A percentile compares a stretch with the other conserved stretches of the same genome.
Evolutionary conservation across 2,113 vertebrate species (phyloP).

Genomic region (Bubo bubo): DNA sequence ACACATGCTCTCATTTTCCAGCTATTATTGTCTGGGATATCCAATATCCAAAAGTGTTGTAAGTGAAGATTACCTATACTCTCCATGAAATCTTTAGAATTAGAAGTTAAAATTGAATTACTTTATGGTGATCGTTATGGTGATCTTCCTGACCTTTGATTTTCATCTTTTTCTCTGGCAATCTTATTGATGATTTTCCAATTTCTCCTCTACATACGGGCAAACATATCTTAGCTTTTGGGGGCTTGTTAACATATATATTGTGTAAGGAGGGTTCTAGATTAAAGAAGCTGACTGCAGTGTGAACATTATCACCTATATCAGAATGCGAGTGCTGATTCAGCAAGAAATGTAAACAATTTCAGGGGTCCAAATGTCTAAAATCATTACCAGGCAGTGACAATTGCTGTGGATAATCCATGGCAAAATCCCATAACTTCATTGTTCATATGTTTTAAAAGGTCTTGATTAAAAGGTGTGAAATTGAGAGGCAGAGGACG

Average conservation of each 20-base stretch:
- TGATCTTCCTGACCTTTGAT: background rate
- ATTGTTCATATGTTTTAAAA: background rate
- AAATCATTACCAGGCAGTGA: background rate
- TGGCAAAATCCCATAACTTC: background rate
- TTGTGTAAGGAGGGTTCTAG: background rate
- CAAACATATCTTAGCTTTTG: background rate
- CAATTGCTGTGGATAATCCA: background rate
- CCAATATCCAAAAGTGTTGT: background rate
- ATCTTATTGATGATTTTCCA: background rate
- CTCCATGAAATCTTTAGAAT: background rate
- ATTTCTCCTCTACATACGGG: background rate
- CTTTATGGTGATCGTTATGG: background rate
- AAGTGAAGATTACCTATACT: background rate
- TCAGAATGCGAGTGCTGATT: background rate
- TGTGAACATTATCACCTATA: background rate
- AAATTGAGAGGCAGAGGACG: background rate
- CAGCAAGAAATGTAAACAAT: background rate
- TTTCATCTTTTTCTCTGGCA: background rate
- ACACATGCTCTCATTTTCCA: background rate
- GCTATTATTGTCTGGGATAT: background rate
- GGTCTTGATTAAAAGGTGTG: background rate
- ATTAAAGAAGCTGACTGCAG: background rate
- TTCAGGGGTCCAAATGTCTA: background rate
- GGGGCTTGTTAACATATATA: background rate
- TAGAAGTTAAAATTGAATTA: background rate